Base-by-base conservation (phyloP, 2,113 vertebrate genomes). In the Ramphastos sulfuratus region DNA sequence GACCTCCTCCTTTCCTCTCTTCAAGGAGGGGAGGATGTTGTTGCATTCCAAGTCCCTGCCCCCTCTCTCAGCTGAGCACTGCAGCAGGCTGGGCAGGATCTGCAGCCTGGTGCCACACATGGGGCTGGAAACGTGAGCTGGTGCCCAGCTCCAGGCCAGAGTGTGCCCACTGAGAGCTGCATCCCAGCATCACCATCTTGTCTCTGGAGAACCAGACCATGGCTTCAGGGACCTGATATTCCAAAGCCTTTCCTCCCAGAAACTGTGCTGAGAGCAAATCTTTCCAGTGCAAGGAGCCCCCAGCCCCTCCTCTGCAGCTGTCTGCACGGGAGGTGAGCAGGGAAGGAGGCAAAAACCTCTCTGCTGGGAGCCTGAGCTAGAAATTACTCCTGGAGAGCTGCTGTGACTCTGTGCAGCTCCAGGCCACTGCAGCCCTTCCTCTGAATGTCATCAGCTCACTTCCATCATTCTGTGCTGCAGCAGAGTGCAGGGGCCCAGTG, bases 381-480 rank as follows among this genome's bases (percentile, higher is more conserved):
- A 84, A 90, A 90, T 91, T 54, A 50, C 46, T 72, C 76, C 63
- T 86, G 65, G 83, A 94, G 81, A 91, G 79, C 70, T 91, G 7
- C 61, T 88, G 58, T 78, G 82, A 46, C 27, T 93, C 20, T 64
- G 20, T 89, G 75, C 56, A 65, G 72, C 77, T 87, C 46, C 84
- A 76, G 82, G n/a, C 75, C 31, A 11, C 89, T 77, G 64, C 33
- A 48, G 82, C 64, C 37, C 11, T 89, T 87, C 52, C 39, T 81
- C 31, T 73, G 60, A 50, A 59, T 2, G 24, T 83, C 37, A 11
- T 33, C 59, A 39, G 6, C 64, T 91, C 0, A 0, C 50, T 67
- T 91, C 77, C 85, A 66, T 77, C 67, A 23, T 71, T 56, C 54
- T 69, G 33, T 77, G 79, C 58, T 94, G 74, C 65, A 83, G 5